Percentiles rank a stretch among this genome's conserved stretches.
phyloP scores from a whole-genome alignment of 2,888 invertebrate genomes.

The Pseudococcus viburni region DNA sequence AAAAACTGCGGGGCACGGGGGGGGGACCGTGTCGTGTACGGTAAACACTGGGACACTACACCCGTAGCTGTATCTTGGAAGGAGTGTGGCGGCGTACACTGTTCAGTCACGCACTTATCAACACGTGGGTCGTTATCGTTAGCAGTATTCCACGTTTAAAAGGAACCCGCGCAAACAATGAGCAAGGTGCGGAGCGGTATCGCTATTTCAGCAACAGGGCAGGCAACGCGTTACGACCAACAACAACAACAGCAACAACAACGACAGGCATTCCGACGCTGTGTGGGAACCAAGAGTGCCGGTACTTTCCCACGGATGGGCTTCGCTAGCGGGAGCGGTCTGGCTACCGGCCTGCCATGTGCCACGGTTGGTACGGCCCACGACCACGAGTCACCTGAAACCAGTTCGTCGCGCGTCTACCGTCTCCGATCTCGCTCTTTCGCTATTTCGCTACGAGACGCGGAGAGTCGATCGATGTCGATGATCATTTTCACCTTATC shows the following conservation, averaged over 20 bases:
- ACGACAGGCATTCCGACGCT: constrained; percentile 63
- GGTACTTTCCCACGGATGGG: constrained; percentile 78
- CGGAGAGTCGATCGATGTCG: background rate
- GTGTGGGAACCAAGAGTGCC: constrained; percentile 79
- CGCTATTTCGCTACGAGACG: background rate
- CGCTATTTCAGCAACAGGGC: constrained; percentile 58
- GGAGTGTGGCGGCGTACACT: background rate
- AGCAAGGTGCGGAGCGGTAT: constrained; percentile 16
- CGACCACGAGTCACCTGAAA: constrained; percentile 66
- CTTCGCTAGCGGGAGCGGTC: constrained; percentile 65
- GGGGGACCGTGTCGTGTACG: no score
- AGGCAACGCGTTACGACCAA: constrained; percentile 15
- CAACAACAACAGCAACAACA: constrained; percentile 23
- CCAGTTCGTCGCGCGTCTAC: background rate
- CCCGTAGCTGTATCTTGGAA: background rate
- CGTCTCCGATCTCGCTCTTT: background rate
- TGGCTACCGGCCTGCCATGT: constrained; percentile 67
- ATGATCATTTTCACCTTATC: no score
- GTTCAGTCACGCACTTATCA: constrained; percentile 61
- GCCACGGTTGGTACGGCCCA: constrained; percentile 61
- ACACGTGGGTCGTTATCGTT: constrained; percentile 63
- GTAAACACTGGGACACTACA: no score
- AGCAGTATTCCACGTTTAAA: constrained; percentile 58
- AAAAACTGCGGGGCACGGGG: no score
- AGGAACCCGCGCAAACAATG: background rate